Conservation (phyloP, 37 sponge, comb jelly and placozoan genomes). For the Crambe crambe region DNA sequence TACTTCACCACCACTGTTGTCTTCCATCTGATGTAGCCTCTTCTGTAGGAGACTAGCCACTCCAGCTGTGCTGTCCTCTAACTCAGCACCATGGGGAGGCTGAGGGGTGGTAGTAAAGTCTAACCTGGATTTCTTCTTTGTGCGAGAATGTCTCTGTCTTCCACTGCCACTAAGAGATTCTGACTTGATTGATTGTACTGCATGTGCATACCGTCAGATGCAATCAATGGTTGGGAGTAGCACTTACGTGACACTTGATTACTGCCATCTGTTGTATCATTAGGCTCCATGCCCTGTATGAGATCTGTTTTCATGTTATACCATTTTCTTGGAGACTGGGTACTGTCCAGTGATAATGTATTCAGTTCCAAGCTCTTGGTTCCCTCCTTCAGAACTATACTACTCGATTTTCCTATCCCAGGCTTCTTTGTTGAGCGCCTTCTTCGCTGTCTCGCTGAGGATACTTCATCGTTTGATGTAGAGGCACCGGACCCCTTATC, state of each 20-base stretch:
- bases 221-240: too few relatives aligned
- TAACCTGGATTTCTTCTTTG: neutral
- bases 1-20: too few relatives aligned
- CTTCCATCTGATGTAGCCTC: slow-evolving; percentile 14
- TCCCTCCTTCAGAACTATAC: neutral
- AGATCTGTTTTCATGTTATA: too few relatives aligned
- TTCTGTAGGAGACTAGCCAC: slow-evolving; percentile 19
- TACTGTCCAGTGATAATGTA: too few relatives aligned
- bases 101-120: neutral
- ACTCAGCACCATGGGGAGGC: neutral
- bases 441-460: slow-evolving; percentile 12
- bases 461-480: neutral
- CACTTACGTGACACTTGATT: too few relatives aligned
- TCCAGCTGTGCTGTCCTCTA: slow-evolving; percentile 33
- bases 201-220: too few relatives aligned
- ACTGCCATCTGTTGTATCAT: too few relatives aligned
- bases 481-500: neutral
- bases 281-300: too few relatives aligned
- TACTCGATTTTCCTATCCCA: neutral
- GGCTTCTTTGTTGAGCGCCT: neutral
- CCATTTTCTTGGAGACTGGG: too few relatives aligned
- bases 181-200: too few relatives aligned
- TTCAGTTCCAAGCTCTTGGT: too few relatives aligned
- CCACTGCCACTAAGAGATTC: too few relatives aligned
- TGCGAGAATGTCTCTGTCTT: slow-evolving; percentile 2